Evolutionary conservation across 2,888 invertebrate species (phyloP), one percentile per base, ranked within the genome.

Genomic region (Melieria picta): DNA sequence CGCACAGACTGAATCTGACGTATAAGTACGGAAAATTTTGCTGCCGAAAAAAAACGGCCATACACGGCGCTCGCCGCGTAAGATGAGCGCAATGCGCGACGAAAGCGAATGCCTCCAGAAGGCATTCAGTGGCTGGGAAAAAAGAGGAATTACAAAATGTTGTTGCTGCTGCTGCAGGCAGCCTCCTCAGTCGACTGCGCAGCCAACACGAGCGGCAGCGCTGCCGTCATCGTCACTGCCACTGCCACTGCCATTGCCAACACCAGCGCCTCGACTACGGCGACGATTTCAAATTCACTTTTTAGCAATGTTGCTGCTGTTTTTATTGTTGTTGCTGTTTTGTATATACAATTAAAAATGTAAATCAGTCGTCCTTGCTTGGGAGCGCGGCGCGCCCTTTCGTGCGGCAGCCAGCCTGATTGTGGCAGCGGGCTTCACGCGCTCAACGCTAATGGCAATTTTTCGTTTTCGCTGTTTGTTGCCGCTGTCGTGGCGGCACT

Each of bases 301-400:
- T 70, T 70, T 58, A 64, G n/a, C 50, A 60, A 62, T 71, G 74
- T 69, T 69, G 61, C 57, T 72, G 57, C 58, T 57, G 11, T 71
- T 13, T 65, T 65, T 71, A 60, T 65, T 72, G 71, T 57, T 76
- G 69, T 76, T 75, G 72, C 58, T 78, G 72, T 72, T 75, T 71
- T 78, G 76, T 79, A 79, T 80, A 79, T 80, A 81, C 80, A 81
- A 81, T 81, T 81, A 81, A 81, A 81, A 81, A 81, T 81, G 80
- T 80, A 81, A 81, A 81, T 81, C 81, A 81, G 81, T 80, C 79
- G 81, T 77, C 77, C 77, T 79, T 77, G 78, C 46, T 65, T 52
- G 45, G n/a, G 67, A 55, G 65, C 65, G 62, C 72, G 16, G 65
- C 45, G 73, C 65, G 64, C 74, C 69, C 69, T 71, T 71, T 68